Conservation (phyloP, 2,113 vertebrate species). For the Edolisoma coerulescens region DNA sequence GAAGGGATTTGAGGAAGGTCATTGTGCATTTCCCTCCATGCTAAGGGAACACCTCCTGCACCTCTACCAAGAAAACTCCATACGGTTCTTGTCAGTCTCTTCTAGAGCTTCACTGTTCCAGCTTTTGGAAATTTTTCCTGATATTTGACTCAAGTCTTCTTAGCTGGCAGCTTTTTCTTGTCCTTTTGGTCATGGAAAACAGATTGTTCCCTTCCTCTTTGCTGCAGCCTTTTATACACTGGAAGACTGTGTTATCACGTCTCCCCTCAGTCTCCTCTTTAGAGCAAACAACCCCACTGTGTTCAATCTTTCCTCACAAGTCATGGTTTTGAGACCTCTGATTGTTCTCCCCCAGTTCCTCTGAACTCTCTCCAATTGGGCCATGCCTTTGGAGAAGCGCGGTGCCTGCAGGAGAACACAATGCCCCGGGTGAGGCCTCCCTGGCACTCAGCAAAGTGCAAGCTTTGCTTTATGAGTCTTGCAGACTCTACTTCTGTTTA, state of each 20-base stretch:
- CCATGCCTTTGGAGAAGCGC: not conserved
- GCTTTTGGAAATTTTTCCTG: not conserved
- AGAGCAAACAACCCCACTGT: conserved; percentile 46
- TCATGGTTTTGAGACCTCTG: conserved; percentile 21
- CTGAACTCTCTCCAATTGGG: conserved; percentile 11
- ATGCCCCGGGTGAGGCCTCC: not conserved
- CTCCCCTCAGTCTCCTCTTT: not conserved
- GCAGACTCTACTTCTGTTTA: not conserved
- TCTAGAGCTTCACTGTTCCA: not conserved
- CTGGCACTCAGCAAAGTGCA: conserved; percentile 23
- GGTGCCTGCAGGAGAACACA: conserved; percentile 6
- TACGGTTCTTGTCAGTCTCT: not conserved
- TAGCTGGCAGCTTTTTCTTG: not conserved
- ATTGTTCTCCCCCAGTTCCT: not conserved
- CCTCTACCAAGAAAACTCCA: not conserved
- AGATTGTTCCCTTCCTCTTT: conserved; percentile 14
- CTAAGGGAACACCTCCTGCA: not conserved
- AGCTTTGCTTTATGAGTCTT: not conserved
- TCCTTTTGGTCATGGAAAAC: conserved; percentile 19
- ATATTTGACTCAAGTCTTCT: not conserved
- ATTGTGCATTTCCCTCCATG: not conserved
- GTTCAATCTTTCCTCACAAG: conserved; percentile 42
- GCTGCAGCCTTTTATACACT: not conserved
- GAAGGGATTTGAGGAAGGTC: not conserved
- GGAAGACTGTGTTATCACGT: not conserved